Evolutionary conservation across 2,797 vertebrate species (phyloP).

Genomic region (Callimico goeldii): DNA sequence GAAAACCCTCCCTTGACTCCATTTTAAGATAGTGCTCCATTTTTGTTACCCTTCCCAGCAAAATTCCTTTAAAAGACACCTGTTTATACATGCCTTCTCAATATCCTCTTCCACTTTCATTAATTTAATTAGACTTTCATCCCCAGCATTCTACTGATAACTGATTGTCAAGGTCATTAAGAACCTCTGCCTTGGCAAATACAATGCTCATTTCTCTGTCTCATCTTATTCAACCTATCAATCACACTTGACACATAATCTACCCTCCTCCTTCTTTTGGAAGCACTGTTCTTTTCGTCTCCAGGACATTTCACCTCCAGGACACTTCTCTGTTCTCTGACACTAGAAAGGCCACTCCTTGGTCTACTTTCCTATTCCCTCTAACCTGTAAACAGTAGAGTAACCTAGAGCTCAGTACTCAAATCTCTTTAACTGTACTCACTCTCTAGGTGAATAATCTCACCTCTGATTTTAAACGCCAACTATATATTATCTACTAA

Average conservation of each 20-base stretch:
- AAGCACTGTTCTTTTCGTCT: neutral
- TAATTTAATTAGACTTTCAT: neutral
- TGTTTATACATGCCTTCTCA: neutral
- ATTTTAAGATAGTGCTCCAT: neutral
- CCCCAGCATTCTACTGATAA: neutral
- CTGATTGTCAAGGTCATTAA: neutral
- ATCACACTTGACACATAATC: neutral
- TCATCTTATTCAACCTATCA: neutral
- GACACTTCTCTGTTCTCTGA: neutral
- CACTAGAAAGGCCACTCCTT: neutral
- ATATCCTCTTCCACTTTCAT: neutral
- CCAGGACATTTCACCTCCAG: neutral
- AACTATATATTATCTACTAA: neutral
- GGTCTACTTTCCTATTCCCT: neutral
- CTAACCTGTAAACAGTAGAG: neutral
- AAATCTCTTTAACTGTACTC: neutral
- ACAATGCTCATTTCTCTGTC: neutral
- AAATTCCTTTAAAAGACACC: neutral
- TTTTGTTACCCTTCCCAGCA: conserved; percentile 9
- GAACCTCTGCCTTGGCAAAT: neutral
- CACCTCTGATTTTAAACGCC: neutral
- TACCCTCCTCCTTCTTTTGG: neutral
- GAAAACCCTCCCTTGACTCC: neutral
- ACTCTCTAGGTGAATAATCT: neutral
- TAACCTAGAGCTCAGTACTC: neutral